These are phyloP conservation scores for Ginglymostoma cirratum DNA, from an alignment of 2,113 vertebrate species.

Conservation along the genomic window DNA sequence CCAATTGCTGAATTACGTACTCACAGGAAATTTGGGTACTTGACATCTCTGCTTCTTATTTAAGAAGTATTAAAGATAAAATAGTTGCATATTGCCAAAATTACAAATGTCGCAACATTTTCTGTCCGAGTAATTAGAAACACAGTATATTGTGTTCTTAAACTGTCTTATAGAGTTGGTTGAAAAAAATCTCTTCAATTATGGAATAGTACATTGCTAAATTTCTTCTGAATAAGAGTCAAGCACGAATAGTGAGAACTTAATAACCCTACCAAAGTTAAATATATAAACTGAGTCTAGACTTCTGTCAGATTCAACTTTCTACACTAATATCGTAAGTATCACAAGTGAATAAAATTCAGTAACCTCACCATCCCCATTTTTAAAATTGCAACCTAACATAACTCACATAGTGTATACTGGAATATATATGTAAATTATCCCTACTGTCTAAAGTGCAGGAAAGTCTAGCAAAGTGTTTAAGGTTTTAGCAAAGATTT, in stretches of 20 bases:
- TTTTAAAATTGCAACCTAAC: background rate
- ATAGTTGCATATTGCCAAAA: background rate
- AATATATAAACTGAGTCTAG: background rate
- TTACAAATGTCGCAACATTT: background rate
- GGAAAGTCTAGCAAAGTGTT: background rate
- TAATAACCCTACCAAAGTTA: background rate
- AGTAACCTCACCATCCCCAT: background rate
- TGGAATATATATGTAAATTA: background rate
- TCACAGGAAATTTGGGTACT: background rate
- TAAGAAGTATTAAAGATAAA: background rate
- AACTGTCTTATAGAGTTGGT: background rate
- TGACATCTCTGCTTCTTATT: background rate
- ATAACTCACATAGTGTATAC: background rate
- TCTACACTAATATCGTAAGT: background rate
- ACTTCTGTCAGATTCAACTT: background rate
- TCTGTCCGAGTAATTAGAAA: background rate
- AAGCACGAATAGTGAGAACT: background rate
- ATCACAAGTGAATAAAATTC: background rate
- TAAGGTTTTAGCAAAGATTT: too few relatives aligned
- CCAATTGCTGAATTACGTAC: background rate
- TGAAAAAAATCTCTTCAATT: background rate
- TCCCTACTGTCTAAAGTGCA: background rate
- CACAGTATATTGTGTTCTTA: background rate
- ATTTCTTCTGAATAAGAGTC: background rate
- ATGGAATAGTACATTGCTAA: background rate